phyloP scores from a whole-genome alignment of 2,797 vertebrate species.

The Sphenopsis melanotis region DNA sequence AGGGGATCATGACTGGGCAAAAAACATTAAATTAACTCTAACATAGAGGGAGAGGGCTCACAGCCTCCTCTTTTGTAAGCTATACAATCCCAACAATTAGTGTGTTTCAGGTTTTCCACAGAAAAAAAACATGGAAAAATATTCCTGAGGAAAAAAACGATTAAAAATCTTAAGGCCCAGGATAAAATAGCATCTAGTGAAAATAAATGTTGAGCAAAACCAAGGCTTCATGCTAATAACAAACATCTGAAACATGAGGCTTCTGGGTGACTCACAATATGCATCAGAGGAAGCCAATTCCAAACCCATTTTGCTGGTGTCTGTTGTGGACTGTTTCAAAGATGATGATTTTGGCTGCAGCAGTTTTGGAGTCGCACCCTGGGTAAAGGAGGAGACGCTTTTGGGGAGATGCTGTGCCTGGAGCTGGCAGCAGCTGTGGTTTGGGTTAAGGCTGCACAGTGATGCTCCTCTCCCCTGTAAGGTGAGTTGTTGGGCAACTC shows the following conservation, averaged over 20 bases:
- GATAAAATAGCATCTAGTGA: neutral
- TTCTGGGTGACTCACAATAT: neutral
- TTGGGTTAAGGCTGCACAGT: rapidly evolving
- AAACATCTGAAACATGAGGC: neutral
- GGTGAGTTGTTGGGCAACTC: rapidly evolving
- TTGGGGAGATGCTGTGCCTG: neutral
- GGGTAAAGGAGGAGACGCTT: neutral
- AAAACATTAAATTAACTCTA: neutral
- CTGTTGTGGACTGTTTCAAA: neutral
- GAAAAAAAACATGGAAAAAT: neutral
- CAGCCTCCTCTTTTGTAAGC: neutral
- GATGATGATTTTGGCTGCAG: neutral
- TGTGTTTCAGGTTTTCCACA: neutral
- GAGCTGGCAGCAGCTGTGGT: neutral
- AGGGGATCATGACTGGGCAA: neutral
- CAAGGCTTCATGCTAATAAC: neutral
- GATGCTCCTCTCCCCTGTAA: rapidly evolving
- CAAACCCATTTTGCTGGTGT: neutral
- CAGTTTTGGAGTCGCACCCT: neutral
- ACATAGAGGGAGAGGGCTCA: neutral
- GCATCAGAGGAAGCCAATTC: neutral
- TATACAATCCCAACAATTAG: neutral
- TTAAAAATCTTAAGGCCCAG: neutral
- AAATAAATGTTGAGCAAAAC: neutral
- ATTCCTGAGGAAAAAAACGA: rapidly evolving